Percentiles rank a stretch among this genome's conserved stretches.
phyloP scores from a whole-genome alignment of 2,888 invertebrate genomes.

The Pristionchus entomophagus region DNA sequence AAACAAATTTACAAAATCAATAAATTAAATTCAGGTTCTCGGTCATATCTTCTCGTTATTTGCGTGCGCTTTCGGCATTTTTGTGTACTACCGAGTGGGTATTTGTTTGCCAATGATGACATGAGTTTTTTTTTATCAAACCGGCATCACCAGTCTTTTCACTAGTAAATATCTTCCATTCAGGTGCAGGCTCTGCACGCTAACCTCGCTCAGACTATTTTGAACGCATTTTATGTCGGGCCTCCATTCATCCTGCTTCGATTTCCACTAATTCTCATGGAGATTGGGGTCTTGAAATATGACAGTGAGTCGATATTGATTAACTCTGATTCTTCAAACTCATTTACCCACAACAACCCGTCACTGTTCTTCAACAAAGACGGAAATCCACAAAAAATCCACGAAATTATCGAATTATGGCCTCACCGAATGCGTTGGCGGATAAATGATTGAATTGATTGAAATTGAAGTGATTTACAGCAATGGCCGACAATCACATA shows the following conservation, averaged over 20 bases:
- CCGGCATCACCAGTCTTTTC: no score
- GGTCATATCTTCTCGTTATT: background rate
- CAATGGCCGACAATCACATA: background rate
- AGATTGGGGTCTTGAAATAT: background rate
- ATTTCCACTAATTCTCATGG: conserved; percentile 35
- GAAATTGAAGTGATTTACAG: background rate
- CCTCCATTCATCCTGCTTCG: conserved; percentile 8
- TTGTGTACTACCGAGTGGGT: background rate
- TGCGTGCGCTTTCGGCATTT: background rate
- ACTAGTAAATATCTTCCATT: background rate
- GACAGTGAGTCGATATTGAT: background rate
- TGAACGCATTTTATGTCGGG: background rate
- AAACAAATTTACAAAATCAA: background rate
- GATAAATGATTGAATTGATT: no score
- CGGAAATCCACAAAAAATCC: background rate
- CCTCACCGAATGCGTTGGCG: no score
- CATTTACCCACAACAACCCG: background rate
- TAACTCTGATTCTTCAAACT: background rate
- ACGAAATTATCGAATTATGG: no score
- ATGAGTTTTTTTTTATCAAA: background rate
- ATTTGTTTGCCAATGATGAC: background rate
- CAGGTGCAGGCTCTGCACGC: background rate
- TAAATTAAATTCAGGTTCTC: background rate
- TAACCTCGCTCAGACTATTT: background rate
- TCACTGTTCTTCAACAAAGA: background rate